phyloP scores from a whole-genome alignment of 2,888 invertebrate genomes.

The Habrosyne pyritoides region DNA sequence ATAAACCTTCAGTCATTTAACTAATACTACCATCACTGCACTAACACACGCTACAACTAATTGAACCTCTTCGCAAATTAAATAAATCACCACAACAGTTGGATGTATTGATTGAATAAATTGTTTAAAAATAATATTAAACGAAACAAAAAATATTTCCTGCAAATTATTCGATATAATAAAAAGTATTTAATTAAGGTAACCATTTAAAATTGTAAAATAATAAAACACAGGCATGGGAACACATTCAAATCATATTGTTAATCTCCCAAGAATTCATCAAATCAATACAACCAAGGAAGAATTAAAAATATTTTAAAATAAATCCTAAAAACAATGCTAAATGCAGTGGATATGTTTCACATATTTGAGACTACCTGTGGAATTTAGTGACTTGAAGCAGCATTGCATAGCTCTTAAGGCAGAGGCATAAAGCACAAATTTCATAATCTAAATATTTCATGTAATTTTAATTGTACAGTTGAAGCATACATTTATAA shows the following conservation, averaged over 20 bases:
- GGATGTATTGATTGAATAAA: not conserved
- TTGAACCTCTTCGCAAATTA: conserved; percentile 21
- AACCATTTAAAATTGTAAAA: not conserved
- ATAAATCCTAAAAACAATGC: conserved; percentile 23
- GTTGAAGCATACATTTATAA: not conserved
- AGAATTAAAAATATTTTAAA: conserved; percentile 15
- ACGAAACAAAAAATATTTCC: not conserved
- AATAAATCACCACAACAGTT: not conserved
- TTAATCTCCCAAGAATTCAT: not conserved
- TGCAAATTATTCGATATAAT: too few relatives aligned
- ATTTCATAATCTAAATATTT: not conserved
- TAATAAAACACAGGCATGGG: not conserved
- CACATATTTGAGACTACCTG: conserved; percentile 13
- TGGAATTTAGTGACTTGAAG: conserved; percentile 30
- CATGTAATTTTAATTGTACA: not conserved
- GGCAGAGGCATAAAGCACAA: not conserved
- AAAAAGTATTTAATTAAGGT: not conserved
- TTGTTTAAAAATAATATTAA: not conserved
- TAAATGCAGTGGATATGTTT: conserved; percentile 41
- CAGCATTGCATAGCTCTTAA: not conserved
- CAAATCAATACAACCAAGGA: not conserved
- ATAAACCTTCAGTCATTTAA: conserved; percentile 41
- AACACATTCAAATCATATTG: not conserved
- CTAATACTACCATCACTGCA: conserved; percentile 32
- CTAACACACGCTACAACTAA: conserved; percentile 24